These are phyloP conservation scores for Drosophila sulfurigaster DNA, from an alignment of 1,140 invertebrate genomes.

Conservation along the genomic window DNA sequence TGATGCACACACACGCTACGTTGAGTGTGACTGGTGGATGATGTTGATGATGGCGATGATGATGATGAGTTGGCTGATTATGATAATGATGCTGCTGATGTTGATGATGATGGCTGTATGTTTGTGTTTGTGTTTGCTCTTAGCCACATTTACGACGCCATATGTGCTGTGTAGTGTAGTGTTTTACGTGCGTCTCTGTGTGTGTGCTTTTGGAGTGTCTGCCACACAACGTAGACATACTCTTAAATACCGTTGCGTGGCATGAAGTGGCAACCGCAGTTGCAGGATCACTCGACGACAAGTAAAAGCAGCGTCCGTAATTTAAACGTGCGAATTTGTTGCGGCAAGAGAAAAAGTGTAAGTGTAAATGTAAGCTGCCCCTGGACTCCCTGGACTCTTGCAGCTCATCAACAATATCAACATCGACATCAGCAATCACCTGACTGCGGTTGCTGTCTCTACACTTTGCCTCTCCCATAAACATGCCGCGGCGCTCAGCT, in stretches of 20 bases:
- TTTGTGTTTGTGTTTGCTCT: slow-evolving; percentile 65
- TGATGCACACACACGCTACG: slow-evolving; percentile 34
- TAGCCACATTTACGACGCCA: slow-evolving; percentile 45
- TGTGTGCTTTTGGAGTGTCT: slow-evolving; percentile 32
- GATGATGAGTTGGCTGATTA: slow-evolving; percentile 7
- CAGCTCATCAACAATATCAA: background rate
- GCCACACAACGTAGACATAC: slow-evolving; percentile 20
- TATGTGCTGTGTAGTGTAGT: background rate
- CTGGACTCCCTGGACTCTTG: background rate
- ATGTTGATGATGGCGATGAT: slow-evolving; percentile 21
- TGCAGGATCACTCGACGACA: slow-evolving; percentile 23
- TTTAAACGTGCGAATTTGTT: background rate
- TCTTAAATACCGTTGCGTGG: background rate
- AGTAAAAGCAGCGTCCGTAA: background rate
- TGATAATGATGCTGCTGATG: slow-evolving; percentile 8
- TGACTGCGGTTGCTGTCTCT: background rate
- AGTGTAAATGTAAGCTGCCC: background rate
- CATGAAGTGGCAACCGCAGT: slow-evolving; percentile 7
- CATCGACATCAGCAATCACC: slow-evolving; percentile 1
- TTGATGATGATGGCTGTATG: slow-evolving; percentile 18
- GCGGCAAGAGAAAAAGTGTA: background rate
- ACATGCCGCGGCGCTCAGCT: background rate
- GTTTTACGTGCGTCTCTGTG: slow-evolving; percentile 17
- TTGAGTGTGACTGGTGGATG: slow-evolving; percentile 31
- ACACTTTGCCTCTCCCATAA: background rate